Percentiles rank a stretch among this genome's conserved stretches.
phyloP scores from a whole-genome alignment of 2,888 invertebrate species.

The Dromius quadrimaculatus region DNA sequence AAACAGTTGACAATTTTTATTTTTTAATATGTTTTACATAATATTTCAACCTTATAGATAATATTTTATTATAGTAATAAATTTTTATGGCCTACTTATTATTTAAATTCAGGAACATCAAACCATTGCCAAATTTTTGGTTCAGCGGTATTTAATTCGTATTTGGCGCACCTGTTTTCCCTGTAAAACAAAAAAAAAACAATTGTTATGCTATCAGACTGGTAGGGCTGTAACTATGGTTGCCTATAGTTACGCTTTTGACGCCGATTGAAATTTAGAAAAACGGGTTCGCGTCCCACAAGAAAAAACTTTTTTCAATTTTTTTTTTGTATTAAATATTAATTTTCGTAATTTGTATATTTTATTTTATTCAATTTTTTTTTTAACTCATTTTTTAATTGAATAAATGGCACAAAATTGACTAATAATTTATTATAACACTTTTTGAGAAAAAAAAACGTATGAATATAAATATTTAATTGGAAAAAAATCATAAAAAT shows the following conservation, averaged over 20 bases:
- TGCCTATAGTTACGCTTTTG: slow-evolving; percentile 36
- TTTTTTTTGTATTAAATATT: not conserved
- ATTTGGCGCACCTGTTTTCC: slow-evolving; percentile 67
- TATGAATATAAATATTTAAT: too few relatives aligned
- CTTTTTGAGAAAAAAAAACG: too few relatives aligned
- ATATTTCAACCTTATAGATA: not conserved
- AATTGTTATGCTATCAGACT: not conserved
- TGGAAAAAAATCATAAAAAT: too few relatives aligned
- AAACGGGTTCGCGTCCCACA: too few relatives aligned
- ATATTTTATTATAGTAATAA: not conserved
- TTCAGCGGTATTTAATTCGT: slow-evolving; percentile 65
- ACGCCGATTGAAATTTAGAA: too few relatives aligned
- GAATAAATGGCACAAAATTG: too few relatives aligned
- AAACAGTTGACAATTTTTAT: too few relatives aligned
- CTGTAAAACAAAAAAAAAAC: slow-evolving; percentile 63
- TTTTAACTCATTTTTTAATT: too few relatives aligned
- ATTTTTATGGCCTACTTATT: not conserved
- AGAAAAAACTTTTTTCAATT: too few relatives aligned
- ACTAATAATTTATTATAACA: too few relatives aligned
- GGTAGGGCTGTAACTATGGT: not conserved
- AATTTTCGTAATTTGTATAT: not conserved
- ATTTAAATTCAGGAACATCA: slow-evolving; percentile 68
- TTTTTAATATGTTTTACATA: not conserved
- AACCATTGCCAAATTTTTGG: slow-evolving; percentile 71
- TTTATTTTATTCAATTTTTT: slow-evolving; percentile 32